Conservation (phyloP, 1,140 invertebrate genomes). For the Drosophila lowei region DNA sequence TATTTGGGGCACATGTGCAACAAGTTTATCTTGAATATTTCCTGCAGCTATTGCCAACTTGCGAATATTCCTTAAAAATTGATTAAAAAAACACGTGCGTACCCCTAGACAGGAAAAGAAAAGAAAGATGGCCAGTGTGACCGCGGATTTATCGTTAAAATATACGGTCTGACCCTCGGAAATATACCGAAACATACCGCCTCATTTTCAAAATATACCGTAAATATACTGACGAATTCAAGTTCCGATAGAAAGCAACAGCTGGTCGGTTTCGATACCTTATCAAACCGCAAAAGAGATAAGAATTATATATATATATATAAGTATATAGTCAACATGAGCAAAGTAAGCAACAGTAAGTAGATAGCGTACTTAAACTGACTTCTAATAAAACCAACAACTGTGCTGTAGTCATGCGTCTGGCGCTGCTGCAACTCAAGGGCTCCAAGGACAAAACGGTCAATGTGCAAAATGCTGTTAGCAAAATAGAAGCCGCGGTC, state of each 20-base stretch:
- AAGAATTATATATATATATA: conserved; percentile 5
- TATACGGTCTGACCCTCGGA: too few species aligned
- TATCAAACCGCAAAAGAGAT: conserved; percentile 45
- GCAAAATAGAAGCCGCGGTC: conserved; percentile 88
- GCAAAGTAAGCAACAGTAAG: conserved; percentile 51
- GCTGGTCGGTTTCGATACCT: conserved; percentile 21
- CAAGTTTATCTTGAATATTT: conserved; percentile 17
- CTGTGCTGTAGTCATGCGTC: conserved; percentile 58
- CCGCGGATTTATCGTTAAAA: too few species aligned
- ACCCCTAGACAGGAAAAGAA: conserved; percentile 57
- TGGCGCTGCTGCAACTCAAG: conserved; percentile 92
- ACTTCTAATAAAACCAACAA: not conserved
- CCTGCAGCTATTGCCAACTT: conserved; percentile 9
- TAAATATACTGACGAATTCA: too few species aligned
- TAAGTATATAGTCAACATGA: conserved; percentile 30
- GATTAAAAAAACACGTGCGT: conserved; percentile 49
- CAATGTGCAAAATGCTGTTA: conserved; percentile 89
- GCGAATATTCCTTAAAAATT: conserved; percentile 15
- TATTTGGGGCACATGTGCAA: not conserved
- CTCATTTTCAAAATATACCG: too few species aligned
- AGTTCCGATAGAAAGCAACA: too few species aligned
- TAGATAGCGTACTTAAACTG: not conserved
- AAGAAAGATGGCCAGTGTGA: conserved; percentile 45
- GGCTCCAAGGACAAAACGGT: conserved; percentile 89
- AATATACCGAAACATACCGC: too few species aligned